Base-by-base conservation (phyloP, 30 jellyfish, hydroid and myxozoan genomes). In the Mastigias papua region DNA sequence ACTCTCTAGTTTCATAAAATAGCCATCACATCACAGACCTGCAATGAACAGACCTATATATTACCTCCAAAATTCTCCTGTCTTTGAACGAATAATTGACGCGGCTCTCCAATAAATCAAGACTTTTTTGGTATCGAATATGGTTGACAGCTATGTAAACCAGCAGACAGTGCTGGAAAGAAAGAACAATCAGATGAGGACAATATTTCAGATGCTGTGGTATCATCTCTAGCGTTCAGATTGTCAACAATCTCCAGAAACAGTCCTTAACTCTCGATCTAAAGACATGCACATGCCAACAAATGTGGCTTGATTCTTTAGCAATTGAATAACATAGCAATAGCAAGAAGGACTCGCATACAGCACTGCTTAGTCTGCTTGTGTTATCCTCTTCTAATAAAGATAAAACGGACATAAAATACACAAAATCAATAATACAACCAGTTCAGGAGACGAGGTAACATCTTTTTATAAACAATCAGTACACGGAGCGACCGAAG, bases 81-180 rank as follows among this genome's bases (percentile, higher is more conserved):
- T 92, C 86, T 46, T 87, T 87, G 85, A 92, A 92, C 46, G 42
- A 46, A 76, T 92, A 92, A 7, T 87, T 70, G 37, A 92, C 34
- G 33, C 81, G 51, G n/a, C 64, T 69, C 69, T 92, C 97, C 21
- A 92, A 77, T 23, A 17, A 58, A 30, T 69, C 86, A 0, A 92
- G 89, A 15, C 88, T 54, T 69, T 51, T 72, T 68, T 78, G 91
- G 34, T 78, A 83, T 30, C 89, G 88, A 4, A 92, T 21, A 46
- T 92, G 93, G 32, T 88, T 83, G 80, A 89, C 69, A 19, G 80
- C 76, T 20, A 68, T 82, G 34, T 84, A 87, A 1, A 87, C 49
- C 15, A 68, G 23, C 1, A 92, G 34, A 34, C 93, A 35, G 70
- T 92, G 97, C 98, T 92, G 86, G 1, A 50, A 48, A 31, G 3